Evolutionary conservation across 2,797 vertebrate genomes (phyloP), one percentile per base, ranked within the genome.

Genomic region (Phrynocephalus vlangalii): DNA sequence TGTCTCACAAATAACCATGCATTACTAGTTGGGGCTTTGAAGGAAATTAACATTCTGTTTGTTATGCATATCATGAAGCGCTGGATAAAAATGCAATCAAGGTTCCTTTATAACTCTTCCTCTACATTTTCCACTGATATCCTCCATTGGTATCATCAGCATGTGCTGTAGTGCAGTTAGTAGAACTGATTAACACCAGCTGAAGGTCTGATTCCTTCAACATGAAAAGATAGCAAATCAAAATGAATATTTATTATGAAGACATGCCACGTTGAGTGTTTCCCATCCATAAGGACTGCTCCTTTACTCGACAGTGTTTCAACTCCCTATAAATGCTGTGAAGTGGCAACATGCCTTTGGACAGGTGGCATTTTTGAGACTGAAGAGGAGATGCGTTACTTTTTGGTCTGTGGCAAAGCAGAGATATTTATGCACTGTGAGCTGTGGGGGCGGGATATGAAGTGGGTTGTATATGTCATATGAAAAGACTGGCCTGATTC

Each of bases 1-100:
- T 82, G 9, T 30, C 50, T 83, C 20, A 10, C 10, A 50, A 33
- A 70, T 15, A 15, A 52, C 18, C 38, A 50, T 30, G 10, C 50
- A 20, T 8, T 52, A n/a, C 81, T 70, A 30, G 70, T 44, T 71
- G 67, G n/a, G 18, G 4, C 20, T 71, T 83, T n/a, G 13, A 67
- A 28, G 10, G 16, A n/a, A 22, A 83, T 48, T 60, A 6, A 26
- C 87, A 90, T 66, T 3, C 13, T 33, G 26, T 73, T 9, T 0
- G 83, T 13, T 84, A 4, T 83, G 10, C 24, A 33, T 38, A 86
- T 73, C 86, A 87, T 56, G 84, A 52, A 60, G n/a, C 6, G 87
- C 30, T 20, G 44, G 71, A 66, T 67, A 30, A n/a, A 75, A 73
- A 50, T 50, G 33, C 63, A 84, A 75, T 84, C 83, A 76, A 84